A percentile compares a stretch with the other conserved stretches of the same genome.
phyloP scores from a whole-genome alignment of 2,797 vertebrate genomes.

The Trachops cirrhosus region DNA sequence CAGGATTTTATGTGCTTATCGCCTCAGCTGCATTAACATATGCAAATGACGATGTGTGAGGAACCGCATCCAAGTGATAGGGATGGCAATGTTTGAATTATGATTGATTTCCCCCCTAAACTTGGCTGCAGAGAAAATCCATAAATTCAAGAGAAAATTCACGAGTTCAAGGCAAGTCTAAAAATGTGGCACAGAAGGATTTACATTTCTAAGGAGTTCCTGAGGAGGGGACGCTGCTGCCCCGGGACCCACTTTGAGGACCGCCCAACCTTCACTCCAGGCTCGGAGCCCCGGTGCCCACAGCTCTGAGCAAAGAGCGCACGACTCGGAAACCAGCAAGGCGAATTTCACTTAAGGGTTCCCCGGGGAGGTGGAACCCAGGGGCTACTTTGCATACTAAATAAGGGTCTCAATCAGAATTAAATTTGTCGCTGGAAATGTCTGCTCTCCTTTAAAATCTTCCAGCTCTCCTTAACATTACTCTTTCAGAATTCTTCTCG shows the following conservation, averaged over 20 bases:
- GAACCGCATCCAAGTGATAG: not conserved
- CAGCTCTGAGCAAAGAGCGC: not conserved
- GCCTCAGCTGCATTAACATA: not conserved
- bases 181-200: not conserved
- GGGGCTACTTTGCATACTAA: not conserved
- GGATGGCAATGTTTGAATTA: not conserved
- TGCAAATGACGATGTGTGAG: not conserved
- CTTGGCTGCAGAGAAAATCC: not conserved
- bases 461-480: not conserved
- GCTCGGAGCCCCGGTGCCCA: not conserved
- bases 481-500: not conserved
- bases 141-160: not conserved
- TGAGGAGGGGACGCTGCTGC: not conserved
- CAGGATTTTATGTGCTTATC: not conserved
- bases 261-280: not conserved
- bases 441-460: not conserved
- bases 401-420: not conserved
- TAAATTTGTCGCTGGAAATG: not conserved
- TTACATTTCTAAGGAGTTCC: not conserved
- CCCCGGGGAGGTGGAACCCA: not conserved
- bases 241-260: not conserved
- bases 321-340: not conserved
- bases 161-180: not conserved
- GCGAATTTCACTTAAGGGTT: not conserved
- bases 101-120: not conserved